Conservation (phyloP, 2,113 vertebrate genomes). For the Apteryx owenii region DNA sequence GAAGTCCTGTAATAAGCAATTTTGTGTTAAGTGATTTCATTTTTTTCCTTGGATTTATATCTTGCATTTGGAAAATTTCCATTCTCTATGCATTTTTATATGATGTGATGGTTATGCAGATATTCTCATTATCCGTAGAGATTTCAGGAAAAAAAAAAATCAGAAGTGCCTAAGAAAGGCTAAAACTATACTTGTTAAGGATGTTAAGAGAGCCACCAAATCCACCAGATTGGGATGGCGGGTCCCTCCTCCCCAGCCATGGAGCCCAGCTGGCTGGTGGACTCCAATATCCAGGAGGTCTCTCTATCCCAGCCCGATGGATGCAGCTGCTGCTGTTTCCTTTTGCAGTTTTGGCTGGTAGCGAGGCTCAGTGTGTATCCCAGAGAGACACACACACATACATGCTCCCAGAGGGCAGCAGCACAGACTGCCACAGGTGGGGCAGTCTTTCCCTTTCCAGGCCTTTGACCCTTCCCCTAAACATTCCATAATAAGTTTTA, state of each 20-base stretch:
- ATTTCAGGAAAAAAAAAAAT: rapidly evolving
- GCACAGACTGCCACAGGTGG: neutral
- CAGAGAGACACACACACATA: neutral
- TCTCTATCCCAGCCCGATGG: neutral
- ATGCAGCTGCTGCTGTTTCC: neutral
- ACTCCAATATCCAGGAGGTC: neutral
- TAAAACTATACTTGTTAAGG: neutral
- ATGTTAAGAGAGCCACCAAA: neutral
- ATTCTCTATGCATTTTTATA: neutral
- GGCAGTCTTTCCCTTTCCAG: neutral
- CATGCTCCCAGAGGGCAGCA: neutral
- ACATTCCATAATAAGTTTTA: neutral
- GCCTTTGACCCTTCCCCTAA: neutral
- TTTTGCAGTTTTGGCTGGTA: neutral
- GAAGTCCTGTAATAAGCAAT: neutral
- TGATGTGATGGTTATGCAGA: neutral
- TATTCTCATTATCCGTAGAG: neutral
- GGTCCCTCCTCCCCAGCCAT: neutral
- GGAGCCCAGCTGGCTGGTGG: neutral
- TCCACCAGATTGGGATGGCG: neutral
- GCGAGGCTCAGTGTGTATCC: neutral
- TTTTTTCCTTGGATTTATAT: neutral
- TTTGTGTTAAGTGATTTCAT: neutral
- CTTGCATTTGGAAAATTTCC: neutral
- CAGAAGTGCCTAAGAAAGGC: neutral